phyloP scores from a whole-genome alignment of 2,888 invertebrate genomes.

The Alsophila aescularia region DNA sequence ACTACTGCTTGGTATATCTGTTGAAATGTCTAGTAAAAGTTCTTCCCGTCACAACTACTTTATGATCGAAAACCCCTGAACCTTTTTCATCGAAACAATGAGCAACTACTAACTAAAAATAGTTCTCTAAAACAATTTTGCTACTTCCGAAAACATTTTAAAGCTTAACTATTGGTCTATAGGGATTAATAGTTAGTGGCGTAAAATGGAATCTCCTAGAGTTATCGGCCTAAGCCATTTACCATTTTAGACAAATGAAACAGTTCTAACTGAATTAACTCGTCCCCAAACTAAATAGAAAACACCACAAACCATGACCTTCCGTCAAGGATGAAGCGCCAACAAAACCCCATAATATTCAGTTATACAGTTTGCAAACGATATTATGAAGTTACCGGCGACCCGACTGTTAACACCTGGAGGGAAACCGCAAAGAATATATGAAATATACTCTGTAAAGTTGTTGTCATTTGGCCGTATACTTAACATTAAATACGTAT shows the following conservation, averaged over 20 bases:
- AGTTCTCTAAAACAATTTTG: no score
- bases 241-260: background rate
- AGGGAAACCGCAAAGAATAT: constrained; percentile 34
- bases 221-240: background rate
- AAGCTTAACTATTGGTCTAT: no score
- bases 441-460: no score
- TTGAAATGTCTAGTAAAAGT: no score
- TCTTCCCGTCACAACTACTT: no score
- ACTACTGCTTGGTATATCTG: no score
- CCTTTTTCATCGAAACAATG: no score
- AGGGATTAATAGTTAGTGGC: background rate
- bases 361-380: constrained; percentile 20
- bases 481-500: no score
- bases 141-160: no score
- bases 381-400: constrained; percentile 27
- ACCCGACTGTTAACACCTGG: constrained; percentile 37
- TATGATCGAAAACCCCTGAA: no score
- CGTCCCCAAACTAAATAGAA: background rate
- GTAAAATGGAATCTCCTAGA: background rate
- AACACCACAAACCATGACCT: background rate
- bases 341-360: constrained; percentile 28
- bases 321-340: constrained; percentile 16
- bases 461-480: no score
- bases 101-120: no score
- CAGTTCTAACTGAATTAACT: background rate